These are phyloP conservation scores for Bibio marci DNA, from an alignment of 2,888 invertebrate genomes.

Conservation along the genomic window DNA sequence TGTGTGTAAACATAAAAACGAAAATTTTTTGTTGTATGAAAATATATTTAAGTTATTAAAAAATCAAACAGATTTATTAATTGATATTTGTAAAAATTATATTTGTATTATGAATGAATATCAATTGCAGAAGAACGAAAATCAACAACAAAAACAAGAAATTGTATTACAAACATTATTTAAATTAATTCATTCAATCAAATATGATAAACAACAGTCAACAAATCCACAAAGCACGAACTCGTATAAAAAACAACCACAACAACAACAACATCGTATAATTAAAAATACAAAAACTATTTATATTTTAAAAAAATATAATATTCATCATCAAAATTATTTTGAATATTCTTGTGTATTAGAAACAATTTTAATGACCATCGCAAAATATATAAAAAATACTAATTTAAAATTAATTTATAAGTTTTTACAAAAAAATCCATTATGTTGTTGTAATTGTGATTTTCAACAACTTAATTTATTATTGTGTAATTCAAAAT, in stretches of 20 bases:
- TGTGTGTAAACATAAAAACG: neutral
- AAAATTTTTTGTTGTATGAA: neutral
- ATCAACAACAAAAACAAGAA: too few species aligned
- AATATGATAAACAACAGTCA: too few species aligned
- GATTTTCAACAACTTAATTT: slow-evolving; percentile 16
- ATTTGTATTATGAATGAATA: too few species aligned
- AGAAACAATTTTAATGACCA: slow-evolving; percentile 20
- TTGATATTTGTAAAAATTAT: too few species aligned
- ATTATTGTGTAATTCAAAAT: slow-evolving; percentile 8
- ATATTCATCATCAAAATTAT: slow-evolving; percentile 12
- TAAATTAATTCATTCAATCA: too few species aligned
- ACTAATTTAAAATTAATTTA: slow-evolving; percentile 18
- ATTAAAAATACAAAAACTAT: slow-evolving; percentile 4
- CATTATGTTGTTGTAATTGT: slow-evolving; percentile 26
- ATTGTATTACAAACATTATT: too few species aligned
- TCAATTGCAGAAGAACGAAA: too few species aligned
- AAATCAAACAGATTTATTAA: neutral
- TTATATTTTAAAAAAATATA: slow-evolving; percentile 11
- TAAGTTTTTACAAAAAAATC: slow-evolving; percentile 18
- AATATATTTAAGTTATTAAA: neutral
- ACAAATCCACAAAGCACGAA: too few species aligned
- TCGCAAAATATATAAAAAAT: slow-evolving; percentile 14
- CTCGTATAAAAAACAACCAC: too few species aligned
- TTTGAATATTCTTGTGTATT: slow-evolving; percentile 16
- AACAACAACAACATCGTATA: neutral